Conservation (phyloP, 2,113 vertebrate genomes). For the Halichoeres trimaculatus region DNA sequence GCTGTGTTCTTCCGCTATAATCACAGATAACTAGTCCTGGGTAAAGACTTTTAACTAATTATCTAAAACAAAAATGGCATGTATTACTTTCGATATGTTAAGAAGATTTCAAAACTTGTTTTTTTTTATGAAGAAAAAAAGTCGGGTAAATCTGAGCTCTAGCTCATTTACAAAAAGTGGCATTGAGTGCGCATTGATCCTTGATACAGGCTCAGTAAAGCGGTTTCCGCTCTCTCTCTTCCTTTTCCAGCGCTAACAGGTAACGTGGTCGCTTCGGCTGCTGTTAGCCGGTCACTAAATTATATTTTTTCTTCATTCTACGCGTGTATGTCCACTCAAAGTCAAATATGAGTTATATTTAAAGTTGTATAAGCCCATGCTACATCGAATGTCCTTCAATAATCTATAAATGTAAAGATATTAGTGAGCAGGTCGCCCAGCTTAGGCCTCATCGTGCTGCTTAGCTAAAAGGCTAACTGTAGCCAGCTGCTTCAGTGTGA, state of each 20-base stretch:
- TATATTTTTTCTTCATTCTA: neutral
- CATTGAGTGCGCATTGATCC: conserved; percentile 62
- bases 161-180: accelerated
- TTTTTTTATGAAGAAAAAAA: too few species aligned
- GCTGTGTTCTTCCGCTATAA: conserved; percentile 53
- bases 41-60: neutral
- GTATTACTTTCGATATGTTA: neutral
- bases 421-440: neutral
- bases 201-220: conserved; percentile 52
- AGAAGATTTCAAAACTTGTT: too few species aligned
- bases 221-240: conserved; percentile 74
- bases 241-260: conserved; percentile 82
- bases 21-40: conserved; percentile 51
- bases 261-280: conserved; percentile 81
- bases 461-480: conserved; percentile 31
- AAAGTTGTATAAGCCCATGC: neutral
- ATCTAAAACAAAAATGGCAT: neutral
- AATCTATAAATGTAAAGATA: neutral
- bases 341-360: neutral
- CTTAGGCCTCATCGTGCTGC: conserved; percentile 55
- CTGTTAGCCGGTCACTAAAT: conserved; percentile 23
- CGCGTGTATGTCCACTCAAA: neutral
- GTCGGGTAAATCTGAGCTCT: accelerated
- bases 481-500: neutral
- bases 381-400: neutral